A percentile compares a stretch with the other conserved stretches of the same genome.
These are phyloP conservation scores for Nasonia giraulti DNA, from an alignment of 1,140 invertebrate species.

Conservation along the genomic window DNA sequence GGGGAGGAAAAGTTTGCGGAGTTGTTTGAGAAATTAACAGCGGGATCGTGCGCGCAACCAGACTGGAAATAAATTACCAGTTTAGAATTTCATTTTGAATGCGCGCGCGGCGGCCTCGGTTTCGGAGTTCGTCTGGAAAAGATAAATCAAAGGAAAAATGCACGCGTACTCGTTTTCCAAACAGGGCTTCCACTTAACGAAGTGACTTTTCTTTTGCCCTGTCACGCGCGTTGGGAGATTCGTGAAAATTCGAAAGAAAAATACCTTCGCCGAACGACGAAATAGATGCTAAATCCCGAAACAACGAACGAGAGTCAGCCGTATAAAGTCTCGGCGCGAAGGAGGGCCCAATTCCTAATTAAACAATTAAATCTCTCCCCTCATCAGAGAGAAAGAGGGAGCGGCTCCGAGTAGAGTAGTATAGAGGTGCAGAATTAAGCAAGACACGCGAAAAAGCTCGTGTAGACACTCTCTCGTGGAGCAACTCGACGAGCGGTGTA, in stretches of 20 bases:
- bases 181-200: not conserved
- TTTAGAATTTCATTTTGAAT: constrained; percentile 40
- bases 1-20: constrained; percentile 18
- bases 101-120: not conserved
- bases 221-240: no score
- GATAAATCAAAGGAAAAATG: constrained; percentile 20
- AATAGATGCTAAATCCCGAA: not conserved
- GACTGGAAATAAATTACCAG: constrained; percentile 35
- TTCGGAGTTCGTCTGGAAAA: not conserved
- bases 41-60: not conserved
- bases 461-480: not conserved
- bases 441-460: not conserved
- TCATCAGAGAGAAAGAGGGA: no score
- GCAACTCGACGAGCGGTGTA: not conserved
- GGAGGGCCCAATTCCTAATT: not conserved
- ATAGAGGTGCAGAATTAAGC: not conserved
- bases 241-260: not conserved
- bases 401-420: no score
- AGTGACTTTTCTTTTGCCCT: not conserved
- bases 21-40: constrained; percentile 44
- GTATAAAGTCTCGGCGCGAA: not conserved
- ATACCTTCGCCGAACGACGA: not conserved
- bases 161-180: not conserved
- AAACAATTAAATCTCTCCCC: not conserved
- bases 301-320: not conserved